Base-by-base conservation (phyloP, 92 coral and sea anemone genomes). In the Galaxea fascicularis region DNA sequence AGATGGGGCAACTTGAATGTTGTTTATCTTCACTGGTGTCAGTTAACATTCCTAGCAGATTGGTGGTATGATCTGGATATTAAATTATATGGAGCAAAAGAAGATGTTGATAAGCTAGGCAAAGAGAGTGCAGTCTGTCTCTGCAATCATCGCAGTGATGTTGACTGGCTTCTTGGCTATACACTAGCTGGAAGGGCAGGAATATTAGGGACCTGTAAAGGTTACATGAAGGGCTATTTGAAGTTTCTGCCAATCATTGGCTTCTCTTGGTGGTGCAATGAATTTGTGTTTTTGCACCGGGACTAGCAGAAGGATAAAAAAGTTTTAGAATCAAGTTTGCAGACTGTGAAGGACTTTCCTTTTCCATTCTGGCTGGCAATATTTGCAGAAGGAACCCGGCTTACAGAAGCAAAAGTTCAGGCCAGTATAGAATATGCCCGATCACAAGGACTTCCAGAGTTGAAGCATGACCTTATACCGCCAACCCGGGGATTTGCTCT, bases 341-440 rank as follows among this genome's bases (percentile, higher is more conserved):
- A 86, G 56, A 92, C 92, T n/a, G 74, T 94, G 21, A 85, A 85
- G 69, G 99, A 96, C 54, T 96, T 89, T 31, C 99, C 99, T 4
- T 90, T 82, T 80, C 98, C 98, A 44, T 94, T 92, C 63, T 96
- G 98, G 94, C 92, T 96, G 73, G 98, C 90, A 20, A 91, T 96
- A 35, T 96, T 96, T 87, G 92, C 98, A 24, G 99, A 96, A 82
- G 99, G 99, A 26, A 96, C 99, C 53, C 91, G 99, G n/a, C 87
- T 96, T 4, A 96, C 99, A 0, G 88, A 96, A 60, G 98, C 92
- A 0, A 96, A 96, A 77, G 83, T 85, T 47, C 86, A 89, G 70
- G 92, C 93, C 60, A 96, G 99, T 81, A 44, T 80, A 45, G 98
- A 96, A 62, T 93, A 86, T 87, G 95, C 99, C n/a, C 86, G 85